A percentile compares a stretch with the other conserved stretches of the same genome.
phyloP scores from a whole-genome alignment of 2,888 invertebrate species.

The Schizotus pectinicornis region DNA sequence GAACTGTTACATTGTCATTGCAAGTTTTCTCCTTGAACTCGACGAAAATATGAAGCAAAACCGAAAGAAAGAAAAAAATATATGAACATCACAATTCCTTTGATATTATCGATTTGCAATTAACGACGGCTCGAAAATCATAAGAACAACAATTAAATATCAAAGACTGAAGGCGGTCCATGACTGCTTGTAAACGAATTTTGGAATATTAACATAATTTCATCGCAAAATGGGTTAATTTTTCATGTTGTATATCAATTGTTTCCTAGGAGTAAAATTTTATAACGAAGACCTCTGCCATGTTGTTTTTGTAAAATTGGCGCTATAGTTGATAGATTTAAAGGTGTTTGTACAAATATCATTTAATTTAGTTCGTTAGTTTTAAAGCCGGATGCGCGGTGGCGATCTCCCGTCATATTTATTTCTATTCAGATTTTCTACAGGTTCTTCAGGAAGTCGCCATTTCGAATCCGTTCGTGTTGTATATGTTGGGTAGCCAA shows the following conservation, averaged over 20 bases:
- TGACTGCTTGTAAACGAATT: slow-evolving; percentile 45
- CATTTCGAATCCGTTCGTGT: slow-evolving; percentile 8
- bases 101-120: slow-evolving; percentile 28
- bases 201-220: slow-evolving; percentile 36
- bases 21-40: not conserved
- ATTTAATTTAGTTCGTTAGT: slow-evolving; percentile 13
- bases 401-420: slow-evolving; percentile 2
- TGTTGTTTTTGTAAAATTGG: slow-evolving; percentile 13
- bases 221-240: slow-evolving; percentile 32
- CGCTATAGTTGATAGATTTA: slow-evolving; percentile 12
- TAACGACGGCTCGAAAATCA: slow-evolving; percentile 25
- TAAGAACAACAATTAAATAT: slow-evolving; percentile 39
- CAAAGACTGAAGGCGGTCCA: slow-evolving; percentile 43
- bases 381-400: slow-evolving; percentile 5
- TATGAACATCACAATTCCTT: slow-evolving; percentile 16
- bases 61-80: not conserved
- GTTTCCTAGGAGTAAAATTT: slow-evolving; percentile 35
- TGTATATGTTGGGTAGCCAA: slow-evolving; percentile 13
- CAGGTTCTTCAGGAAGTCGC: slow-evolving; percentile 3
- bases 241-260: slow-evolving; percentile 39
- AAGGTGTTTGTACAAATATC: slow-evolving; percentile 25
- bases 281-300: slow-evolving; percentile 25
- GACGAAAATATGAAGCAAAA: not conserved
- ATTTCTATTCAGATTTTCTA: slow-evolving; percentile 1
- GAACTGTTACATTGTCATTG: slow-evolving; percentile 9